Conservation (phyloP, 2,888 invertebrate species). For the Ophioninae sp. region DNA sequence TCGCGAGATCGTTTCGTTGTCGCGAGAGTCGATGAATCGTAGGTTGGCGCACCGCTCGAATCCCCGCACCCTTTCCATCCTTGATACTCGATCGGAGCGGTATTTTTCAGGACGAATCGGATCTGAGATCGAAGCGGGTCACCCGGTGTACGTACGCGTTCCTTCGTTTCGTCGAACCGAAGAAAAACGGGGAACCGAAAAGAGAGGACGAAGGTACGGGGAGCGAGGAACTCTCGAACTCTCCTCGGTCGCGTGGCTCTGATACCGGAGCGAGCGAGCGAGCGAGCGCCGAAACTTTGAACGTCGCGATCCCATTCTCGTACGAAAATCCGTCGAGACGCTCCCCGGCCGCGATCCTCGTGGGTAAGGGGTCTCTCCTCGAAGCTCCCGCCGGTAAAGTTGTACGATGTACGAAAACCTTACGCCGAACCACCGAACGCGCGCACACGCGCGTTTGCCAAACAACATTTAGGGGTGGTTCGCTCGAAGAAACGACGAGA, state of each 20-base stretch:
- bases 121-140: neutral
- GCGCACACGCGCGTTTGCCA: conserved; percentile 20
- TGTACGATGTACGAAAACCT: conserved; percentile 51
- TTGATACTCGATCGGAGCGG: neutral
- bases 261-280: conserved; percentile 39
- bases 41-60: no score
- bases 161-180: conserved; percentile 26
- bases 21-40: no score
- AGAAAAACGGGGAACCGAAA: conserved; percentile 26
- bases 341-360: conserved; percentile 33
- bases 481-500: conserved; percentile 16
- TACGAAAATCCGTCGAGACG: conserved; percentile 63
- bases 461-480: conserved; percentile 50
- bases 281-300: conserved; percentile 48
- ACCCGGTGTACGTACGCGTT: conserved; percentile 7
- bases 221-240: conserved; percentile 59
- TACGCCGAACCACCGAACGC: conserved; percentile 18
- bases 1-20: no score
- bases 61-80: neutral
- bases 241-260: conserved; percentile 55
- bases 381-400: conserved; percentile 50
- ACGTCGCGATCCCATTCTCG: conserved; percentile 64
- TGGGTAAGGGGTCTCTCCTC: conserved; percentile 7
- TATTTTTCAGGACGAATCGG: neutral
- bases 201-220: conserved; percentile 36